Percentiles rank a stretch among this genome's conserved stretches.
phyloP scores from a whole-genome alignment of 2,797 vertebrate species.

The Rallus crepitans region DNA sequence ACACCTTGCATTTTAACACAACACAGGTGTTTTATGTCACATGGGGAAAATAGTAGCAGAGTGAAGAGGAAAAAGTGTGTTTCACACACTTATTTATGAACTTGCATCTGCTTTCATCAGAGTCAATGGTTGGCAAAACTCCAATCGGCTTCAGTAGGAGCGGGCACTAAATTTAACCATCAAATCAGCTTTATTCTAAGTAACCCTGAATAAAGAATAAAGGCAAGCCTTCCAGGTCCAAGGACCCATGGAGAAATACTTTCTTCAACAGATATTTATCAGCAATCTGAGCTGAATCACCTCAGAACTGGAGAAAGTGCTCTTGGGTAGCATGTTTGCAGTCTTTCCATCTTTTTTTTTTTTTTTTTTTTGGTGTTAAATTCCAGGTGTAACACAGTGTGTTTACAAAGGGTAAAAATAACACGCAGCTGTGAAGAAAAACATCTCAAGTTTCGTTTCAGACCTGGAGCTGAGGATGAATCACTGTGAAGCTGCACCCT shows the following conservation, averaged over 20 bases:
- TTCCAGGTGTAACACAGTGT: slow-evolving; percentile 67
- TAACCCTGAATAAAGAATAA: not conserved
- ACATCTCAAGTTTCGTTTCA: slow-evolving; percentile 38
- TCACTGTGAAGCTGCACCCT: slow-evolving; percentile 60
- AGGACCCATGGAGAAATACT: not conserved
- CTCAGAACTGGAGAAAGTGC: not conserved
- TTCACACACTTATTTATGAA: slow-evolving; percentile 49
- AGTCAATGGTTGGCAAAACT: slow-evolving; percentile 17
- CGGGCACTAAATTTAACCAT: not conserved
- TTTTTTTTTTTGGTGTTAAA: not conserved
- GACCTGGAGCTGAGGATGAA: slow-evolving; percentile 47
- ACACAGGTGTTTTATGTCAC: slow-evolving; percentile 33
- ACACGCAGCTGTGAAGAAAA: slow-evolving; percentile 61
- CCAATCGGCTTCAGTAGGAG: not conserved
- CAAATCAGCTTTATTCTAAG: not conserved
- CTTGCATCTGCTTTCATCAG: slow-evolving; percentile 20
- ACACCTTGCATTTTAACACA: slow-evolving; percentile 1
- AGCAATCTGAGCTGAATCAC: not conserved
- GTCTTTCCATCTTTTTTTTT: not conserved
- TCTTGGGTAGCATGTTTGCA: not conserved
- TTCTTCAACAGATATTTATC: not conserved
- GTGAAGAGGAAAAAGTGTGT: not conserved
- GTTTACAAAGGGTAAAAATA: slow-evolving; percentile 71
- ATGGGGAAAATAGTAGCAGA: slow-evolving; percentile 16
- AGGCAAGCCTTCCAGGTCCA: not conserved